These are phyloP conservation scores for Cydia fagiglandana DNA, from an alignment of 1,140 invertebrate species.

Conservation along the genomic window DNA sequence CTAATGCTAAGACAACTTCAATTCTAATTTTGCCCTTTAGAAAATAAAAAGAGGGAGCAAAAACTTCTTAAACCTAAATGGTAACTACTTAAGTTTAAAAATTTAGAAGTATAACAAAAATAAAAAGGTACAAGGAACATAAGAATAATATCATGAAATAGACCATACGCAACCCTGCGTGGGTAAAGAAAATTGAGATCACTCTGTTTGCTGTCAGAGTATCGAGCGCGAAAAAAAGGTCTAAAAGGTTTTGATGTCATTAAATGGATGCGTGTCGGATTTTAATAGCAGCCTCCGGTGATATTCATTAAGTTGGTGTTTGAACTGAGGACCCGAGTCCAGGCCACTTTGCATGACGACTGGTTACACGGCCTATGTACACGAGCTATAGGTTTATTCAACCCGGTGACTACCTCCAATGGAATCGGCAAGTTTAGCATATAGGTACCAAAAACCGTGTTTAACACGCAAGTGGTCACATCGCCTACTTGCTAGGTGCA, in stretches of 20 bases:
- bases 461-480: neutral
- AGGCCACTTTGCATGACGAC: neutral
- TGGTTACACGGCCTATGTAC: neutral
- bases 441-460: neutral
- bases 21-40: neutral
- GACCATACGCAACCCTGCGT: neutral
- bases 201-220: neutral
- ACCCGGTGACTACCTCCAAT: neutral
- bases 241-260: conserved; percentile 19
- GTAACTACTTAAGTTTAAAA: conserved; percentile 17
- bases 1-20: neutral
- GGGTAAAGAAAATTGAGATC: conserved; percentile 17
- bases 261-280: conserved; percentile 9
- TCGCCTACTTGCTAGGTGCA: neutral
- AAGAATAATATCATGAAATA: conserved; percentile 28
- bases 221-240: neutral
- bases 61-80: conserved; percentile 29
- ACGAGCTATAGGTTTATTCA: neutral
- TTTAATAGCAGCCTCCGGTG: neutral
- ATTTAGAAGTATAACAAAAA: neutral
- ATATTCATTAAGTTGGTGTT: neutral
- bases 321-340: neutral
- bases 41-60: conserved; percentile 16
- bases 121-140: conserved; percentile 11
- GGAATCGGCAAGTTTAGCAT: neutral